Evolutionary conservation across 2,888 invertebrate species (phyloP).

Genomic region (Deilephila porcellus): DNA sequence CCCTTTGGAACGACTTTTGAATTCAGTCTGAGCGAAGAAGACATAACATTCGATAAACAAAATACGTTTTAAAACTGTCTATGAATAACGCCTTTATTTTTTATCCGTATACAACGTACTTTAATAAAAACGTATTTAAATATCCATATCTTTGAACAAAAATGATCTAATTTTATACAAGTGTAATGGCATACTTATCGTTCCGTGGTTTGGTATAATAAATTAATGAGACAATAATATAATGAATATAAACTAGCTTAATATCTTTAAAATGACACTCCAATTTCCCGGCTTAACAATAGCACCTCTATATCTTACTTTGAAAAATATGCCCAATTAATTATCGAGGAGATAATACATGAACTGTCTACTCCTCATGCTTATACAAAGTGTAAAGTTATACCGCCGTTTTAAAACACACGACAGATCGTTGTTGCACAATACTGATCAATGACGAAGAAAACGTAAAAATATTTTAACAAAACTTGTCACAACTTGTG

Average conservation of each 20-base stretch:
- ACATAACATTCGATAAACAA: too few relatives aligned
- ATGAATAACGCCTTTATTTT: too few relatives aligned
- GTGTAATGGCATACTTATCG: conserved; percentile 18
- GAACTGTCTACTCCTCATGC: too few relatives aligned
- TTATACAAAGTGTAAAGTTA: too few relatives aligned
- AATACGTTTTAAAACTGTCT: too few relatives aligned
- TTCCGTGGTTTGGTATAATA: neutral
- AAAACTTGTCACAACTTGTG: too few relatives aligned
- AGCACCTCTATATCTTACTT: neutral
- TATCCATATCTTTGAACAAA: neutral
- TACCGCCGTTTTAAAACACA: too few relatives aligned
- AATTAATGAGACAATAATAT: neutral
- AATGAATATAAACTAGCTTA: neutral
- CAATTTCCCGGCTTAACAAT: neutral
- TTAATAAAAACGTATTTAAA: neutral
- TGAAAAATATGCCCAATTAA: neutral
- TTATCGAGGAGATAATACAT: neutral
- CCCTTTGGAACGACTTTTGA: too few relatives aligned
- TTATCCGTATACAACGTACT: neutral
- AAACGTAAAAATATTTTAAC: too few relatives aligned
- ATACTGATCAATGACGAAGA: too few relatives aligned
- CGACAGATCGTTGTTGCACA: too few relatives aligned
- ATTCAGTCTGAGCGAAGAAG: too few relatives aligned
- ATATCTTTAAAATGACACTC: neutral
- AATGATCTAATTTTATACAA: conserved; percentile 7